Base-by-base conservation (phyloP, 2,113 vertebrate species). In the Amazona vittata region DNA sequence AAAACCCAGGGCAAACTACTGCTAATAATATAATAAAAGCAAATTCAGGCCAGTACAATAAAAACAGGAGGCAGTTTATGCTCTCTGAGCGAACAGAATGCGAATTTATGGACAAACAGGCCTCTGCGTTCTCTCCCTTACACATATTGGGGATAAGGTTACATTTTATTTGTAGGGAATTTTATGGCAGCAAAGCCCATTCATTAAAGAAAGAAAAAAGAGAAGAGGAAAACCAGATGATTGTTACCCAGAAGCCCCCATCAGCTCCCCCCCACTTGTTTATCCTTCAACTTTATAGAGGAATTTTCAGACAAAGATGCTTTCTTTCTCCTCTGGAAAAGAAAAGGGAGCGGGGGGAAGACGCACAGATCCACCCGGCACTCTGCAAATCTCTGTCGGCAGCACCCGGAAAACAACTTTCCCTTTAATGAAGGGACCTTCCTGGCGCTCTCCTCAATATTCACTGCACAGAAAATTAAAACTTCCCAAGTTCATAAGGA, bases 381-480 rank as follows among this genome's bases (percentile, higher is more conserved):
- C 95, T 44, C 87, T 95, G 86, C 96, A 81, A 96, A 97, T 96
- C 97, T 89, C 94, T 97, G 95, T 86, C 94, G 96, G 97, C 83
- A 93, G 95, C 83, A 87, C 97, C 96, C 93, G 41, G 94, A 96
- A 94, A 96, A 91, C 91, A 92, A 94, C 97, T 95, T 97, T 85
- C 91, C 97, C 97, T 97, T 97, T 97, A 97, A 94, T 53, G 41
- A 79, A 93, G 95, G 57, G 57, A 94, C 86, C 87, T 97, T 97
- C 90, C 80, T 75, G 86, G 83, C 55, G 68, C 96, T 89, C 89
- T 92, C 94, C 67, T 94, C 92, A 55, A 86, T 92, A 93, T 84
- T 90, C 92, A 64, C 81, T 82, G 60, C 49, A 47, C 55, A 70
- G 57, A 79, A 83, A 78, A 84, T 86, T 95, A 82, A 96, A 98